These are phyloP conservation scores for Cryptus viduatorius DNA, from an alignment of 2,888 invertebrate species.

Conservation along the genomic window DNA sequence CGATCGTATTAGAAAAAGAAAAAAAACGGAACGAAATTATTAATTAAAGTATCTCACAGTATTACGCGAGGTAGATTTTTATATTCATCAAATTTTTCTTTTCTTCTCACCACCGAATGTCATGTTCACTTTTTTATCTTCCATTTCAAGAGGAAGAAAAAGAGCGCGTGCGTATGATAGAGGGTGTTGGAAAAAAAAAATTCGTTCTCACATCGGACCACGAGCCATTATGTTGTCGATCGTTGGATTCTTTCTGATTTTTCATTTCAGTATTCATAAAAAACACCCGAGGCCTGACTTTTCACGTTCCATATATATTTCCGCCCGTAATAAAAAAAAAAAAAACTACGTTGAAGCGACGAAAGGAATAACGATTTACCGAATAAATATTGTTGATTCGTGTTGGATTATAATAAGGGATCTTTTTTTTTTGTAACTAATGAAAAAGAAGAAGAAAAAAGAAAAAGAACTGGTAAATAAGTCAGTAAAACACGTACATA, in stretches of 20 bases:
- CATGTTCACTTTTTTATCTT: slow-evolving; percentile 34
- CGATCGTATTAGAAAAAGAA: slow-evolving; percentile 34
- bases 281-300: slow-evolving; percentile 36
- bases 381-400: slow-evolving; percentile 36
- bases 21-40: slow-evolving; percentile 33
- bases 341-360: slow-evolving; percentile 20
- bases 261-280: slow-evolving; percentile 29
- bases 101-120: slow-evolving; percentile 14
- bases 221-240: slow-evolving; percentile 32
- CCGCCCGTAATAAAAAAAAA: slow-evolving; percentile 13
- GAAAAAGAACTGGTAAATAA: slow-evolving; percentile 20
- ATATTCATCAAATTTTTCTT: slow-evolving; percentile 32
- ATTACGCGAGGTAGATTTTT: slow-evolving; percentile 21
- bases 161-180: slow-evolving; percentile 21
- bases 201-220: slow-evolving; percentile 28
- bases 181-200: slow-evolving; percentile 26
- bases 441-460: slow-evolving; percentile 33
- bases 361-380: slow-evolving; percentile 51
- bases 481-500: slow-evolving; percentile 45
- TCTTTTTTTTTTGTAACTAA: slow-evolving; percentile 55
- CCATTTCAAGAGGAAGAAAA: slow-evolving; percentile 13
- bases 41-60: slow-evolving; percentile 26
- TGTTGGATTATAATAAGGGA: slow-evolving; percentile 44
- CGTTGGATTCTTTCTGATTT: slow-evolving; percentile 4
- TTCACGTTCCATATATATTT: slow-evolving; percentile 34